Base-by-base conservation (phyloP, 1,140 invertebrate species). In the Pogonognathellus flavescens region DNA sequence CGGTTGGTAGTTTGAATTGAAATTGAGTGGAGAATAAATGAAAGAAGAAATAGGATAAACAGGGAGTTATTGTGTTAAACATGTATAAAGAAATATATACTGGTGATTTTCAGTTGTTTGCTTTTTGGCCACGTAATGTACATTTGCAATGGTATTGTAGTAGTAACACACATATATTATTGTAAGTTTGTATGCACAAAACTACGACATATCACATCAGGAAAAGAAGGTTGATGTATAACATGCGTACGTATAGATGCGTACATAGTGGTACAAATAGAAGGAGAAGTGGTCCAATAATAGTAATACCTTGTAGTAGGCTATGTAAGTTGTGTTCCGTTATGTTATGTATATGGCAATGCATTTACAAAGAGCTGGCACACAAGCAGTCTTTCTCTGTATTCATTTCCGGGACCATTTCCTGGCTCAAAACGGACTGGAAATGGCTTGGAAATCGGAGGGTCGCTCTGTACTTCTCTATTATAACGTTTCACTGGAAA, bases 361-460 rank as follows among this genome's bases (percentile, higher is more conserved):
- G 41, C 70, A 49, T 50, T 25, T 76, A 82, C 80, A 59, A 82
- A 82, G 41, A 53, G 22, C 60, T 72, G 66, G 83, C 52, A 60
- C 25, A 86, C 31, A 86, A 80, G 72, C 66, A 84, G 62, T 31
- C 66, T 83, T 84, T 86, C 82, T 84, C 41, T 84, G 83, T 82
- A 83, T 87, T 87, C 86, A 87, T 87, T 87, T 87, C 86, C 86
- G 86, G 86, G 62, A 50, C 83, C 84, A 86, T 87, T 87, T 87
- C 86, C 85, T 85, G 81, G 60, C 82, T 84, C 70, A 86, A 85
- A 84, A 57, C 86, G 55, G 81, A 85, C 82, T 55, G 59, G 82
- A 85, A 86, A 85, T 87, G 82, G 72, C 72, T 84, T 85, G 86
- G 84, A 87, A 87, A 85, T 86, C 84, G 60, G 62, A 82, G 70